These are phyloP conservation scores for Percina caprodes DNA, from an alignment of 2,113 vertebrate genomes.

Conservation along the genomic window DNA sequence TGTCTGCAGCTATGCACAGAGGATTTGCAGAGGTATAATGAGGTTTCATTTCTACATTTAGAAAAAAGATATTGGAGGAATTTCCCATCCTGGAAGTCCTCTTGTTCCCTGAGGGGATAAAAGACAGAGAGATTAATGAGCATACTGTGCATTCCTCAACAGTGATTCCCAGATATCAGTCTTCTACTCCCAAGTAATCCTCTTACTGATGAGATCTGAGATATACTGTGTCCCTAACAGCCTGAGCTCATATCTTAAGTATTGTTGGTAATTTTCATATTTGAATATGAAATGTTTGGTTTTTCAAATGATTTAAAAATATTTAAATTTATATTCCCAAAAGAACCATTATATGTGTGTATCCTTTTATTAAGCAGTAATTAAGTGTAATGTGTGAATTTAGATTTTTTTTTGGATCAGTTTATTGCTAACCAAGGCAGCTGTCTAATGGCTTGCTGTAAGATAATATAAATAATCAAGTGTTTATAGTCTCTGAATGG, in stretches of 20 bases:
- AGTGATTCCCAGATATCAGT: conserved; percentile 54
- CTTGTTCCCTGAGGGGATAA: conserved; percentile 15
- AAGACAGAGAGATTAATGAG: conserved; percentile 49
- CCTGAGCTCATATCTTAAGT: background rate
- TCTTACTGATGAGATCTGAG: conserved; percentile 65
- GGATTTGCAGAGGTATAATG: background rate
- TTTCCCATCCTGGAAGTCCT: conserved; percentile 27
- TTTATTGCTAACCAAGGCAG: no score
- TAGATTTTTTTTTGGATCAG: no score
- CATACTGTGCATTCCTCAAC: conserved; percentile 40
- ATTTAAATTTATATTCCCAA: background rate
- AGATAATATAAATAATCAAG: no score
- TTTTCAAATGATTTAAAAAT: background rate
- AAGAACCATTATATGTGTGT: background rate
- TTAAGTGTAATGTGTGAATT: no score
- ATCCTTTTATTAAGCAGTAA: background rate
- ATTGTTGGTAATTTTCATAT: background rate
- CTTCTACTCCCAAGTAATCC: conserved; percentile 60
- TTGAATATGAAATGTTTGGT: background rate
- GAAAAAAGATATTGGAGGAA: background rate
- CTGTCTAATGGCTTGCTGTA: no score
- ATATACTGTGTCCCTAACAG: conserved; percentile 5
- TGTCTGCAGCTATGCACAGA: background rate
- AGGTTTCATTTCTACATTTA: background rate
- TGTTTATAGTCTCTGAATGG: no score